A percentile compares a stretch with the other conserved stretches of the same genome.
Conservation (phyloP, 1,140 invertebrate genomes). For the Drosophila sechellia region DNA sequence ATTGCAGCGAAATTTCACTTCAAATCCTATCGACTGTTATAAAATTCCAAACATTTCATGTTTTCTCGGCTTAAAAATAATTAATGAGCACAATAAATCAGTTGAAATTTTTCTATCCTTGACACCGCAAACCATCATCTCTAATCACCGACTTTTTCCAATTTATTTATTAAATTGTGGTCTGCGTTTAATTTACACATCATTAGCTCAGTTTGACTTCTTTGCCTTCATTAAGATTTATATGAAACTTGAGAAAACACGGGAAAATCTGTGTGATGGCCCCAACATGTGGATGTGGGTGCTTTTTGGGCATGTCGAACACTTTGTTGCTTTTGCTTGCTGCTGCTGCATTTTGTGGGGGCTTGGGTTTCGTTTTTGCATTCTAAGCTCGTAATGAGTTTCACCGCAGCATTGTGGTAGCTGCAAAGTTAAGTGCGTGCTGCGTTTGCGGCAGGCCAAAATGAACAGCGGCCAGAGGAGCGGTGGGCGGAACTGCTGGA, state of each 20-base stretch:
- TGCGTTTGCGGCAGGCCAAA: constrained; percentile 71
- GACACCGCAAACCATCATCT: no score
- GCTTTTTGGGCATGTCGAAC: constrained; percentile 7
- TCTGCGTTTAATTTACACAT: constrained; percentile 68
- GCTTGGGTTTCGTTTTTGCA: constrained; percentile 69
- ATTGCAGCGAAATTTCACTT: not conserved
- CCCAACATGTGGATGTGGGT: constrained; percentile 4
- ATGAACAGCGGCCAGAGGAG: constrained; percentile 52
- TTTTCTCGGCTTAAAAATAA: not conserved
- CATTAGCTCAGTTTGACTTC: constrained; percentile 55
- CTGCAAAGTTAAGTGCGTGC: constrained; percentile 79
- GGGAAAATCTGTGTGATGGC: constrained; percentile 10
- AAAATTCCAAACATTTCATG: no score
- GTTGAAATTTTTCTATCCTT: not conserved
- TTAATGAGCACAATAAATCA: not conserved
- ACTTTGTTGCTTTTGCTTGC: constrained; percentile 19
- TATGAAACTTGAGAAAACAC: constrained; percentile 59
- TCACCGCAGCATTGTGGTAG: constrained; percentile 76
- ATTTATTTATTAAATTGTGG: constrained; percentile 43
- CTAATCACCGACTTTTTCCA: not conserved
- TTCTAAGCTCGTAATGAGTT: constrained; percentile 82
- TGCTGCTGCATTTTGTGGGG: constrained; percentile 19
- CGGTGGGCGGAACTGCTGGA: not conserved
- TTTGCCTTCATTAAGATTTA: constrained; percentile 77
- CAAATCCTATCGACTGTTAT: no score